Conservation (phyloP, 1,140 invertebrate species). For the Hylaeus anthracinus region DNA sequence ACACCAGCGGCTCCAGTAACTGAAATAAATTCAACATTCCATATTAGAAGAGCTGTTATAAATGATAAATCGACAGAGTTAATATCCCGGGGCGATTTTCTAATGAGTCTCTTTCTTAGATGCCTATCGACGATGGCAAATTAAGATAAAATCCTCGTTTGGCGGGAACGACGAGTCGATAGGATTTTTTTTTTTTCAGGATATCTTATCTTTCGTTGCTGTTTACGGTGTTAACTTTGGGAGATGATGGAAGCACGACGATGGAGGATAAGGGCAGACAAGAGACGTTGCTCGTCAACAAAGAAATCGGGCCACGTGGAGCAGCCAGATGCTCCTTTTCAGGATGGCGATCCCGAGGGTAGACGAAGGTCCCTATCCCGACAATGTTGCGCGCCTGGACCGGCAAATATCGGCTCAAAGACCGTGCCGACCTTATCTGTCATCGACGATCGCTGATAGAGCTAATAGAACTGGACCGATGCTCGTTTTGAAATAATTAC, state of each 20-base stretch:
- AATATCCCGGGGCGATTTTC: too few species aligned
- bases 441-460: conserved; percentile 62
- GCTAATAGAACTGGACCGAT: conserved; percentile 66
- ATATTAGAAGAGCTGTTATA: too few species aligned
- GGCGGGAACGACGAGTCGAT: too few species aligned
- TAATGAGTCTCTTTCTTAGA: too few species aligned
- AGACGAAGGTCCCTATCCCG: conserved; percentile 23
- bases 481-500: conserved; percentile 73
- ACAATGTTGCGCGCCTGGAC: conserved; percentile 53
- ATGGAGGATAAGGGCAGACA: conserved; percentile 18
- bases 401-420: conserved; percentile 66
- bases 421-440: conserved; percentile 64
- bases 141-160: too few species aligned
- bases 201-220: background rate
- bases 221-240: conserved; percentile 3
- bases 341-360: conserved; percentile 64
- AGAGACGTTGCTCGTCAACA: conserved; percentile 23
- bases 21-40: too few species aligned
- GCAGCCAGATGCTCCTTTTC: conserved; percentile 78
- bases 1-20: too few species aligned
- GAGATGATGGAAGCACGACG: background rate
- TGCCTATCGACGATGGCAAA: too few species aligned
- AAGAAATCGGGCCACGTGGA: conserved; percentile 63
- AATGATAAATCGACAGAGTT: too few species aligned
- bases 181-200: too few species aligned